Evolutionary conservation across 2,888 invertebrate genomes (phyloP), one percentile per base, ranked within the genome.

Genomic region (Mythimna ferrago): DNA sequence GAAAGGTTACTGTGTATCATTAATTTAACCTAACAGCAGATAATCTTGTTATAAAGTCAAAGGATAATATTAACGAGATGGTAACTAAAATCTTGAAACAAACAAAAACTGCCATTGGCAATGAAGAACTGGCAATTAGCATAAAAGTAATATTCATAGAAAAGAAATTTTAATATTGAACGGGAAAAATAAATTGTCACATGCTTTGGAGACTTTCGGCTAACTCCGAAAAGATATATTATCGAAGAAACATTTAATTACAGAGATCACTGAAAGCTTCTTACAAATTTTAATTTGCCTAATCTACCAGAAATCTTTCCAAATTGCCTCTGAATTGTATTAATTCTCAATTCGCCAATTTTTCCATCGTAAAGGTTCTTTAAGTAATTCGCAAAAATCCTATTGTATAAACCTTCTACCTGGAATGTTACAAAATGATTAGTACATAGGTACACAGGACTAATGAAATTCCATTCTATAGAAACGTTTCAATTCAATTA

Each of bases 401-500:
- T 51, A 64, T 35, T 32, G 6, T 38, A 11, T 26, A 61, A 53
- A 0, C 38, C 38, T n/a, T 26, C 44, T 21, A n/a, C 71, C 38
- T 71, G n/a, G 3, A 61, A 48, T n/a, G 21, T 53, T 51, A 65
- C 65, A 66, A 71, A 66, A 71, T 65, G 14, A 67, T 71, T 71
- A 72, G 54, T 67, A 66, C 21, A 57, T 70, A 66, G 35, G 71
- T 66, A 73, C 44, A 64, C 57, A 65, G 48, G 11, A 64, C 68
- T 75, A 84, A 80, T 73, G 66, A 63, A 82, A 81, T 71, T 75
- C 67, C 58, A 70, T 82, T 83, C 68, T 44, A 78, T 64, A 67
- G 62, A 72, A 84, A 78, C 66, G 66, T 76, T 85, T 72, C 64
- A 84, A 86, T 86, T 74, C 65, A 81, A 85, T 85, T 79, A 78